These are phyloP conservation scores for Scylla paramamosain DNA, from an alignment of 1,140 invertebrate species.

Conservation along the genomic window DNA sequence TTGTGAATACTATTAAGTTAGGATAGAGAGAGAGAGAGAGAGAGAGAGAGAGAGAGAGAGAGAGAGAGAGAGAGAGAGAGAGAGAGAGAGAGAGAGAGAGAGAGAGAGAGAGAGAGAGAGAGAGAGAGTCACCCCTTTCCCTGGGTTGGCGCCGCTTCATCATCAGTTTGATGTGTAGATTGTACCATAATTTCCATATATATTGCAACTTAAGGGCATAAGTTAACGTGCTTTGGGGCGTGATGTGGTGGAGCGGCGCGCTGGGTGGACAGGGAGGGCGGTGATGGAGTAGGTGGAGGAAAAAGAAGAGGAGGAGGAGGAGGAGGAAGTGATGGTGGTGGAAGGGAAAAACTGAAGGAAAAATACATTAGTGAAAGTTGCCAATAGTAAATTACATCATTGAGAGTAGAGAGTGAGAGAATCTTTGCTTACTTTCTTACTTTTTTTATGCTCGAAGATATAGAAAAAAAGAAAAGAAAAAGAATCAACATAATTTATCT, in stretches of 20 bases:
- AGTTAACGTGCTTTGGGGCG: conserved; percentile 4
- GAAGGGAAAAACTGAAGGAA: too few species aligned
- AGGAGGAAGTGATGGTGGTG: not conserved
- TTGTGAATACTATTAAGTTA: too few species aligned
- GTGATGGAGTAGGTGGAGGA: not conserved
- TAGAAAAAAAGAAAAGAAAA: not conserved
- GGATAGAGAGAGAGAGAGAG: not conserved
- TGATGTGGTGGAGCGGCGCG: not conserved
- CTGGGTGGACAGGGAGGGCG: not conserved
- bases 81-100: not conserved
- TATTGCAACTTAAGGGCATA: conserved; percentile 44
- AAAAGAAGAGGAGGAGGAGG: not conserved
- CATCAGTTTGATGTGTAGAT: conserved; percentile 9
- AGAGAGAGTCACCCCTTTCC: not conserved
- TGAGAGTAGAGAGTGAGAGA: not conserved
- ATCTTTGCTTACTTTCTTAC: too few species aligned
- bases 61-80: not conserved
- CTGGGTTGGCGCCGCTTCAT: not conserved
- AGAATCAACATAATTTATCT: not conserved
- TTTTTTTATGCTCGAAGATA: too few species aligned
- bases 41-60: not conserved
- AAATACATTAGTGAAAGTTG: too few species aligned
- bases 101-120: not conserved
- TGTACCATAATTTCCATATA: conserved; percentile 38
- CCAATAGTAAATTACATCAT: not conserved